A percentile compares a stretch with the other conserved stretches of the same genome.
These are phyloP conservation scores for Psittacula cyanocephala DNA, from an alignment of 2,113 vertebrate genomes.

Conservation along the genomic window DNA sequence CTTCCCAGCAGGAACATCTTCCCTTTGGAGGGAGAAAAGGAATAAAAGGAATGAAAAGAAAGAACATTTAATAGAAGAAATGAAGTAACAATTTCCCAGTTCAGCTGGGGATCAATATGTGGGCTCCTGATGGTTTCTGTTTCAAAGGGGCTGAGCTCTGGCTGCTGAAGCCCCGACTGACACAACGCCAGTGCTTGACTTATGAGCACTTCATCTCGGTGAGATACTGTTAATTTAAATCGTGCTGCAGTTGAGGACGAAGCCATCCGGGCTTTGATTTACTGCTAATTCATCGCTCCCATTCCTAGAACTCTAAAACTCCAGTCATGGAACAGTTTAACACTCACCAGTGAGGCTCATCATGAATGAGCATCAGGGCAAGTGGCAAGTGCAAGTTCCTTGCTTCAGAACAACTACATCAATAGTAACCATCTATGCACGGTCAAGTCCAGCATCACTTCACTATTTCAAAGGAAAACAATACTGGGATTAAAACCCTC, in stretches of 20 bases:
- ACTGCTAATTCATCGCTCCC: conserved; percentile 60
- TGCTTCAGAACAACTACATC: background rate
- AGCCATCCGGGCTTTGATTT: conserved; percentile 73
- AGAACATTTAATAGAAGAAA: conserved; percentile 20
- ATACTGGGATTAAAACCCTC: background rate
- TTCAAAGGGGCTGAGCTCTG: conserved; percentile 17
- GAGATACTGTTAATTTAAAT: conserved; percentile 73
- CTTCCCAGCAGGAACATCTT: background rate
- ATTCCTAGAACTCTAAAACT: conserved; percentile 67
- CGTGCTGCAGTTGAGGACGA: conserved; percentile 34
- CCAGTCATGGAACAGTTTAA: conserved; percentile 64
- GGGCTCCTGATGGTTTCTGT: conserved; percentile 23
- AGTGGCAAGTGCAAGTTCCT: background rate
- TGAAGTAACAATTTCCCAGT: conserved; percentile 50
- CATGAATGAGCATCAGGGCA: conserved; percentile 6
- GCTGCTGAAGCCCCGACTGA: conserved; percentile 11
- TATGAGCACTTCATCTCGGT: conserved; percentile 32
- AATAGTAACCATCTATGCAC: background rate
- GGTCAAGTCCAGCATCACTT: background rate
- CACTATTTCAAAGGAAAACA: background rate
- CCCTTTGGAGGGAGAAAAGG: background rate
- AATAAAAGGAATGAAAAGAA: background rate
- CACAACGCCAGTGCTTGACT: conserved; percentile 48
- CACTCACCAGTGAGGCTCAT: conserved; percentile 12
- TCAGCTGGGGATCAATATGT: conserved; percentile 32